Base-by-base conservation (phyloP, 2,113 vertebrate genomes). In the Ammospiza caudacuta region DNA sequence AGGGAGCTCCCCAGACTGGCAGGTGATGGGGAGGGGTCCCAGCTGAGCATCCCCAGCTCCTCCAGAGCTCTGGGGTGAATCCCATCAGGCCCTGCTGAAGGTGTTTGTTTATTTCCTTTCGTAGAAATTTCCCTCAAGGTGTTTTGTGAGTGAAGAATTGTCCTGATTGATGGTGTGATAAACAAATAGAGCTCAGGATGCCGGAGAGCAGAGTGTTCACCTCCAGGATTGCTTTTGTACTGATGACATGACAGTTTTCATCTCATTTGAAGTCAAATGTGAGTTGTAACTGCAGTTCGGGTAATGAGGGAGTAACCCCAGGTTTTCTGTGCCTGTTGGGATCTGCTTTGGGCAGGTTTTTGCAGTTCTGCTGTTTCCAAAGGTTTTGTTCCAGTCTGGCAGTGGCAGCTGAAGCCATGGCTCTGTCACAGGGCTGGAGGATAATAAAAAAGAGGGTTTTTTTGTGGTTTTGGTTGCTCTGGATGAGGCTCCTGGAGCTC, bases 21-120 rank as follows among this genome's bases (percentile, higher is more conserved):
- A 51, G 62, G 0, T 24, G 75, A 9, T 1, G 1, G 51, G 33
- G 22, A 57, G 41, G 9, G 41, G 27, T 4, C 17, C 2, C 6
- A 69, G 19, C 55, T 29, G n/a, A 27, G 18, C 77, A 31, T 29
- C 47, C 47, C 19, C 33, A 43, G 25, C 62, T 81, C 47, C 31
- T 68, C 24, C 28, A 19, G 33, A 46, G 1, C 44, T 24, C 37
- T 51, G 44, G 33, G 31, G 8, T 44, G 31, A 16, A 66, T 51
- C 59, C 51, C 47, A 15, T 5, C 35, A 20, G 47, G 31, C 16
- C 23, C 37, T 4, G 3, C 2, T 39, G 43, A 23, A 39, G 0
- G 1, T 37, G 9, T 33, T 58, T 33, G 12, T 35, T 68, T n/a
- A 3, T 4, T 61, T 29, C 7, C 8, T 80, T 62, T 15, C 25